Percentiles rank a stretch among this genome's conserved stretches.
These are phyloP conservation scores for Parnassius glacialis DNA, from an alignment of 2,888 invertebrate genomes.

Conservation along the genomic window DNA sequence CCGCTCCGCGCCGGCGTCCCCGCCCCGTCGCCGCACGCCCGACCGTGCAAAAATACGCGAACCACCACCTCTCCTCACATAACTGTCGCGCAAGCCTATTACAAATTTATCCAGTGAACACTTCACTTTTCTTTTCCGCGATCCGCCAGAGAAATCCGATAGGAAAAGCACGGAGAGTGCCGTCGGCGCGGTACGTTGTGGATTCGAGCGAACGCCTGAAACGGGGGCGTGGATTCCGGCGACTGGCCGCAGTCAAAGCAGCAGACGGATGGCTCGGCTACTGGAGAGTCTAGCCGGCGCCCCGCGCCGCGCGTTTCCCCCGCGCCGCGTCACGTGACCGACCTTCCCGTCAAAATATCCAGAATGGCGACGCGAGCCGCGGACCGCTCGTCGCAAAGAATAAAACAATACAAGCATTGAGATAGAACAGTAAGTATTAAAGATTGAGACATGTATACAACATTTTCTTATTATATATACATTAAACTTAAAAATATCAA, in stretches of 20 bases:
- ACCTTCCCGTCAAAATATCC: slow-evolving; percentile 92
- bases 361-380: slow-evolving; percentile 77
- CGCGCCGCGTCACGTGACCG: slow-evolving; percentile 87
- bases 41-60: slow-evolving; percentile 70
- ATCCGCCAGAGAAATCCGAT: slow-evolving; percentile 29
- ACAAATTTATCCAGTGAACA: slow-evolving; percentile 11
- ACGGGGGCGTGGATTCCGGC: slow-evolving; percentile 72
- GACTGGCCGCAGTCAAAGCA: slow-evolving; percentile 74
- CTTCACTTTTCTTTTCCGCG: slow-evolving; percentile 16
- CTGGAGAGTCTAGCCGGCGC: slow-evolving; percentile 84
- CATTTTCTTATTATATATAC: too few species aligned
- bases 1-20: slow-evolving; percentile 47
- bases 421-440: background rate
- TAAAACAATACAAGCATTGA: slow-evolving; percentile 20
- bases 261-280: slow-evolving; percentile 82
- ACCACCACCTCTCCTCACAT: slow-evolving; percentile 27
- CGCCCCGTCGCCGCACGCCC: slow-evolving; percentile 68
- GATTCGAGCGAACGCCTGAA: slow-evolving; percentile 46
- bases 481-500: too few species aligned
- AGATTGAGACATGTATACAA: too few species aligned
- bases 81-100: slow-evolving; percentile 16
- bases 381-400: slow-evolving; percentile 57
- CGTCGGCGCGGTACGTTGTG: slow-evolving; percentile 21
- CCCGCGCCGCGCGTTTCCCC: slow-evolving; percentile 50
- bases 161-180: slow-evolving; percentile 46